A percentile compares a stretch with the other conserved stretches of the same genome.
Evolutionary conservation across 2,797 vertebrate genomes (phyloP).

Genomic region (Periparus ater): DNA sequence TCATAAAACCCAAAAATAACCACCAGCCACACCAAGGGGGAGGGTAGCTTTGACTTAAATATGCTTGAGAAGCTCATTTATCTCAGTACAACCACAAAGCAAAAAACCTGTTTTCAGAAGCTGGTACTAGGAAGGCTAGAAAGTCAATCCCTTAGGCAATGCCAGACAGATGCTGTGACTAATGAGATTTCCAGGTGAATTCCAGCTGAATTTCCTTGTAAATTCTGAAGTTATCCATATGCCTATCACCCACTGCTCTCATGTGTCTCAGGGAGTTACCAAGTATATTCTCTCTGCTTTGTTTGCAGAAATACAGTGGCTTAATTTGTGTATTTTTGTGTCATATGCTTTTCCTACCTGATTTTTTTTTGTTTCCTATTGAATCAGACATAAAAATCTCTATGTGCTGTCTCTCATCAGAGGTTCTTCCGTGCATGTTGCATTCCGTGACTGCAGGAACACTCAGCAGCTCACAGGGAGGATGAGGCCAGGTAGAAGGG

Average conservation of each 20-base stretch:
- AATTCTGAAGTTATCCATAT: neutral
- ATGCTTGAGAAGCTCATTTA: neutral
- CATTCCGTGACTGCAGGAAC: neutral
- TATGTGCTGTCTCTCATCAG: neutral
- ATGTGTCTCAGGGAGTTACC: neutral
- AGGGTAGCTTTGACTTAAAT: neutral
- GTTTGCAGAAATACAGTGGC: neutral
- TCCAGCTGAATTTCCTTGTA: neutral
- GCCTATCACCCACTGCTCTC: neutral
- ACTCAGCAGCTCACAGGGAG: neutral
- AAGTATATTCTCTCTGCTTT: neutral
- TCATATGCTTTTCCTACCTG: neutral
- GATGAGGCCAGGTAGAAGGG: neutral
- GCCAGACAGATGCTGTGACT: neutral
- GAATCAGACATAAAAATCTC: neutral
- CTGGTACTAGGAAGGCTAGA: neutral
- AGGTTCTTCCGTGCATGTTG: neutral
- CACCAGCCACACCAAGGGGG: neutral
- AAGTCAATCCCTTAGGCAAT: neutral
- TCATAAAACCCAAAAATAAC: neutral
- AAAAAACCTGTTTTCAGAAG: neutral
- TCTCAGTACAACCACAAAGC: neutral
- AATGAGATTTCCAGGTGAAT: neutral
- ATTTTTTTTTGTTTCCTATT: neutral
- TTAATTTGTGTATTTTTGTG: neutral